Percentiles rank a stretch among this genome's conserved stretches.
Conservation (phyloP, 2,797 vertebrate genomes). For the Aratinga solstitialis region DNA sequence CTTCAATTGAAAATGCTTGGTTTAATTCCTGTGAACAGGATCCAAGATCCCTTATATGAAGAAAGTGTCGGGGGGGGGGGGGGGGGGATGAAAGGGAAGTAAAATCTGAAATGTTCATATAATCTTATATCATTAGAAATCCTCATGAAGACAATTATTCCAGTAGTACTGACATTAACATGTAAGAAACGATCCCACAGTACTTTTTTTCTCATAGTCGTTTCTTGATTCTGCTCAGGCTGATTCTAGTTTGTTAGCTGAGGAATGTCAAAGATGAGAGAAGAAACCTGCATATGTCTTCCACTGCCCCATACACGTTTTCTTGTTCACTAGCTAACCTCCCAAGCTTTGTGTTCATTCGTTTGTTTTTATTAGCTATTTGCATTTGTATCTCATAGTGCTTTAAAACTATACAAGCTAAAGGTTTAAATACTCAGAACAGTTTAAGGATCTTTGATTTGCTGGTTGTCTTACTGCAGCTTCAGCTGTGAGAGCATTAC, state of each 20-base stretch:
- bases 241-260: background rate
- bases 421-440: background rate
- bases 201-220: background rate
- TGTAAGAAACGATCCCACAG: background rate
- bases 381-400: background rate
- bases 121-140: background rate
- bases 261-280: background rate
- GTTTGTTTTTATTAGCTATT: slow-evolving; percentile 6
- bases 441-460: background rate
- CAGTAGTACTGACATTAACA: background rate
- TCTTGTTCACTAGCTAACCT: background rate
- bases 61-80: background rate
- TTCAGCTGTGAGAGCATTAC: background rate
- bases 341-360: background rate
- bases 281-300: background rate
- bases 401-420: background rate
- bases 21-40: background rate
- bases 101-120: background rate
- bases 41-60: background rate
- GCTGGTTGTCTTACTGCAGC: background rate
- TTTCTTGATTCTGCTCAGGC: background rate
- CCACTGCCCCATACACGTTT: background rate
- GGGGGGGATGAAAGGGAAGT: background rate
- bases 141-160: background rate
- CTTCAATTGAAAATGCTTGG: background rate